phyloP scores from a whole-genome alignment of 1,140 invertebrate species.

The Nixonia krombeini region DNA sequence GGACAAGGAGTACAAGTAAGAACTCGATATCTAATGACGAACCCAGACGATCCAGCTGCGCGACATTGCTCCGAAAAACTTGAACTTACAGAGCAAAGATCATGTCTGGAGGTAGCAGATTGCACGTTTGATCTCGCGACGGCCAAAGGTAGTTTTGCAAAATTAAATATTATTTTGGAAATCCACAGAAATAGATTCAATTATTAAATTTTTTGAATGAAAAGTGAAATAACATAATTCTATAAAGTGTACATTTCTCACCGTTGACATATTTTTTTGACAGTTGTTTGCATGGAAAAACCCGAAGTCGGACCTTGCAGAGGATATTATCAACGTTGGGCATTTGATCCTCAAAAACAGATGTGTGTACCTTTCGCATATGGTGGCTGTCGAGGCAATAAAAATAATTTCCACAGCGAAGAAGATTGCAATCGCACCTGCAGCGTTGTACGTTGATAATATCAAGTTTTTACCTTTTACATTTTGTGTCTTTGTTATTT shows the following conservation, averaged over 20 bases:
- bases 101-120: conserved; percentile 77
- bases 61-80: conserved; percentile 75
- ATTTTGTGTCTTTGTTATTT: no score
- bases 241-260: no score
- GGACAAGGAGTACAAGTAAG: conserved; percentile 80
- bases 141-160: conserved; percentile 76
- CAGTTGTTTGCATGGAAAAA: conserved; percentile 84
- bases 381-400: conserved; percentile 91
- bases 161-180: neutral
- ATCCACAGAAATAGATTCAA: neutral
- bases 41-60: conserved; percentile 72
- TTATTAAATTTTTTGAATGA: no score
- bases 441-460: conserved; percentile 68
- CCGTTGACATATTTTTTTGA: neutral
- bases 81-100: conserved; percentile 77
- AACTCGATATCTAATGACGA: conserved; percentile 76
- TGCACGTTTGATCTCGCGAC: conserved; percentile 81
- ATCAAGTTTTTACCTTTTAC: no score
- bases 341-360: conserved; percentile 80
- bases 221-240: no score
- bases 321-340: conserved; percentile 86
- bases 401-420: conserved; percentile 87
- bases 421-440: conserved; percentile 86
- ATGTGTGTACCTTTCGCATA: conserved; percentile 88
- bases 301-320: conserved; percentile 85